Evolutionary conservation across 1,140 invertebrate species (phyloP).

Genomic region (Drosophila auraria): DNA sequence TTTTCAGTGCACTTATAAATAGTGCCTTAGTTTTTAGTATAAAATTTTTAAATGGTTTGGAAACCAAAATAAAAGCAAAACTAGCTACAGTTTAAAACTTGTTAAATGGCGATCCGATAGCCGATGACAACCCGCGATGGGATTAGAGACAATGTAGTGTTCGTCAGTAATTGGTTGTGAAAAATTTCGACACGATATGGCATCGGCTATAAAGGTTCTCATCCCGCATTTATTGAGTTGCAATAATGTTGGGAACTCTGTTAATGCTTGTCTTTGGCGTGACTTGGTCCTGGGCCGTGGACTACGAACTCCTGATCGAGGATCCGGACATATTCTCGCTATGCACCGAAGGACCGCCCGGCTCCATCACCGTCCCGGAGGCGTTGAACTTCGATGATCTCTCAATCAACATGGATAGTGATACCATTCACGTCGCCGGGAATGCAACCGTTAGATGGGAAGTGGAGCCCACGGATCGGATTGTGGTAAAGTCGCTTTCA

Average conservation of each 20-base stretch:
- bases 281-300: slow-evolving; percentile 7
- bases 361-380: neutral
- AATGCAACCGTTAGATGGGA: slow-evolving; percentile 49
- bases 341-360: slow-evolving; percentile 36
- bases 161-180: neutral
- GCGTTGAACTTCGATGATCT: slow-evolving; percentile 28
- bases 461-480: slow-evolving; percentile 47
- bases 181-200: neutral
- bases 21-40: neutral
- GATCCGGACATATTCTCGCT: slow-evolving; percentile 55
- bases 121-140: slow-evolving; percentile 4
- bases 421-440: slow-evolving; percentile 41
- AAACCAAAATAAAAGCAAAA: neutral
- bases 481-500: slow-evolving; percentile 34
- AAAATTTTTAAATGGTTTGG: neutral
- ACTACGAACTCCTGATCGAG: slow-evolving; percentile 54
- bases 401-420: slow-evolving; percentile 9
- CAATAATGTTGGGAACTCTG: slow-evolving; percentile 32
- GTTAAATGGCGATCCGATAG: neutral
- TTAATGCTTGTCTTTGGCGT: slow-evolving; percentile 16
- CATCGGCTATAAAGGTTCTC: slow-evolving; percentile 10
- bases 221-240: too few relatives aligned
- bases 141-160: neutral
- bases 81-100: neutral
- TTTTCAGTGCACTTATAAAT: too few relatives aligned